Percentiles rank a stretch among this genome's conserved stretches.
Conservation (phyloP, 1,140 invertebrate genomes). For the Drosophila biarmipes region DNA sequence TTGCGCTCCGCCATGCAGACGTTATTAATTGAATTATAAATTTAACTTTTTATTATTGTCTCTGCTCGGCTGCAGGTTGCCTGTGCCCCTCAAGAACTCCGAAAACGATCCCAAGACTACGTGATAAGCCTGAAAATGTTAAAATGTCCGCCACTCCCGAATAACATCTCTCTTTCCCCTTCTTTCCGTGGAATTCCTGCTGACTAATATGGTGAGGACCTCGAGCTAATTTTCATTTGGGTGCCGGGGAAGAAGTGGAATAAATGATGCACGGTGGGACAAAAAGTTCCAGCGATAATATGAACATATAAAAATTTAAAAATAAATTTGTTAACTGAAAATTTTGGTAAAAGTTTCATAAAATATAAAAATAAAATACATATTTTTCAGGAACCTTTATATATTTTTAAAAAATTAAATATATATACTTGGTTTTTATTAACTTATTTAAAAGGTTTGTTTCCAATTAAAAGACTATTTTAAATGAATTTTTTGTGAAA, state of each 20-base stretch:
- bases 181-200: constrained; percentile 62
- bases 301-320: too few relatives aligned
- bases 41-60: constrained; percentile 77
- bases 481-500: too few relatives aligned
- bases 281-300: background rate
- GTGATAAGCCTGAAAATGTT: constrained; percentile 64
- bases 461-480: too few relatives aligned
- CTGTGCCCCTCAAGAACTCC: constrained; percentile 1
- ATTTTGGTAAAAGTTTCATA: too few relatives aligned
- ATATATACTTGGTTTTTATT: too few relatives aligned
- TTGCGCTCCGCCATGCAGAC: constrained; percentile 48
- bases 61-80: constrained; percentile 34
- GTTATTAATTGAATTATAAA: constrained; percentile 85
- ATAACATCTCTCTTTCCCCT: constrained; percentile 1
- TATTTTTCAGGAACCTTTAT: too few relatives aligned
- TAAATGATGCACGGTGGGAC: constrained; percentile 17
- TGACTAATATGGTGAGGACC: constrained; percentile 61
- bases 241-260: constrained; percentile 19
- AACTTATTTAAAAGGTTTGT: too few relatives aligned
- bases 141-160: constrained; percentile 16
- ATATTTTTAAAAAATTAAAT: too few relatives aligned
- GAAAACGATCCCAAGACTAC: constrained; percentile 26
- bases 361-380: too few relatives aligned
- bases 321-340: too few relatives aligned
- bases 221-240: constrained; percentile 72